A percentile compares a stretch with the other conserved stretches of the same genome.
Conservation (phyloP, 2,113 vertebrate species). For the Phasianus colchicus region DNA sequence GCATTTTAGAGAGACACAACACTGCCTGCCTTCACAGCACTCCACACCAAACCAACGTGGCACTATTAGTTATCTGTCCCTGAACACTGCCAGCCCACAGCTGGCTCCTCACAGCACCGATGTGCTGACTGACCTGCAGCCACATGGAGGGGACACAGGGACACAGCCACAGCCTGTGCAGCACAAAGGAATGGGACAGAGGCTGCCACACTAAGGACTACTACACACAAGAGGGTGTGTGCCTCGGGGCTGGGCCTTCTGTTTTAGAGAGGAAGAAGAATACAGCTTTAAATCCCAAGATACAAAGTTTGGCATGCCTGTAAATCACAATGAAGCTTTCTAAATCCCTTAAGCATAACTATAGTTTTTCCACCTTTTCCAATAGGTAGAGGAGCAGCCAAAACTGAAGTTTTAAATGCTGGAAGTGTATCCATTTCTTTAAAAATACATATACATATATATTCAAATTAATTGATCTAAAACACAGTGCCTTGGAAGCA, state of each 20-base stretch:
- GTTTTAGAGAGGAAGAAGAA: not conserved
- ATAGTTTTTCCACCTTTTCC: not conserved
- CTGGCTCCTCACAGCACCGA: not conserved
- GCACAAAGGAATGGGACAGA: not conserved
- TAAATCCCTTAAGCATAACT: not conserved
- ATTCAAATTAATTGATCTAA: not conserved
- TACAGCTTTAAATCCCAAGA: not conserved
- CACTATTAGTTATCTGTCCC: not conserved
- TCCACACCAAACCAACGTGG: too few species aligned
- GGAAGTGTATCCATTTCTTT: not conserved
- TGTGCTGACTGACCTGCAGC: not conserved
- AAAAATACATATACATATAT: not conserved
- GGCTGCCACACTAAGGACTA: not conserved
- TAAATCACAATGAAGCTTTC: not conserved
- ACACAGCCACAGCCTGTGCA: not conserved
- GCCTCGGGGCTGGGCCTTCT: not conserved
- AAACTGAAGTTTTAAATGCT: not conserved
- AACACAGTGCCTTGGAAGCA: not conserved
- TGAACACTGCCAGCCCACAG: rapidly evolving
- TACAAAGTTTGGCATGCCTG: not conserved
- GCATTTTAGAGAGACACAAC: not conserved
- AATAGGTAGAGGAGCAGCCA: not conserved
- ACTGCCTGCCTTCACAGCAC: not conserved
- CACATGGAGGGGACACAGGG: not conserved
- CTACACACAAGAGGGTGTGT: rapidly evolving